Base-by-base conservation (phyloP, 1,140 invertebrate species). In the Drosophila sechellia region DNA sequence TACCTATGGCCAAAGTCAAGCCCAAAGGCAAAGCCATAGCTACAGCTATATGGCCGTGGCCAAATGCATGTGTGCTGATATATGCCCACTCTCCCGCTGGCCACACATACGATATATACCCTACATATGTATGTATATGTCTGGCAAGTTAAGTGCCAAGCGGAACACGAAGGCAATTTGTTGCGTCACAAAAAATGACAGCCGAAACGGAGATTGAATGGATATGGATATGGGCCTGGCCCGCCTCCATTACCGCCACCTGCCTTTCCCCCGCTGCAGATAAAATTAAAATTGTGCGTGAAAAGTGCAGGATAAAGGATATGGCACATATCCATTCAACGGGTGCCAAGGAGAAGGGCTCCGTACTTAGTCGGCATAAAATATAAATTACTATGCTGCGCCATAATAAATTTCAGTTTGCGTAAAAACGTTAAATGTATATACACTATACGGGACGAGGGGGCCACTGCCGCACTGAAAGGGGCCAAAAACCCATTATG, bases 391-490 rank as follows among this genome's bases (percentile, higher is more conserved):
- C 84, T 78, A 80, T 65, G 63, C 69, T 90, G 84, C 84, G 85
- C 84, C 77, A 80, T 78, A 89, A 89, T 89, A 89, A 89, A 89
- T 89, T 89, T 89, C 80, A 89, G 84, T 87, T 87, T 87, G 77
- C 68, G 83, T 87, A 87, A 87, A 87, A 87, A 87, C 83, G 83
- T 79, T 89, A 84, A 89, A 89, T 89, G 77, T 89, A 86, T 87
- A 86, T 78, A 85, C 81, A 78, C 78, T 56, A 54, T 55, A 43
- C 17, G 11, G 17, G 35, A 25, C 10, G 37, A 37, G 43, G 56
- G 17, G 20, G 46, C 12, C 39, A 2, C 39, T 10, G 58, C 25
- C 31, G 12, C 43, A 35, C 70, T 42, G 48, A 49, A 54, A 57
- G 43, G 55, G 73, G 40, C 57, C 74, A 79, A 84, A 87, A 90